A percentile compares a stretch with the other conserved stretches of the same genome.
Evolutionary conservation across 2,113 vertebrate species (phyloP).

Genomic region (Chitala chitala): DNA sequence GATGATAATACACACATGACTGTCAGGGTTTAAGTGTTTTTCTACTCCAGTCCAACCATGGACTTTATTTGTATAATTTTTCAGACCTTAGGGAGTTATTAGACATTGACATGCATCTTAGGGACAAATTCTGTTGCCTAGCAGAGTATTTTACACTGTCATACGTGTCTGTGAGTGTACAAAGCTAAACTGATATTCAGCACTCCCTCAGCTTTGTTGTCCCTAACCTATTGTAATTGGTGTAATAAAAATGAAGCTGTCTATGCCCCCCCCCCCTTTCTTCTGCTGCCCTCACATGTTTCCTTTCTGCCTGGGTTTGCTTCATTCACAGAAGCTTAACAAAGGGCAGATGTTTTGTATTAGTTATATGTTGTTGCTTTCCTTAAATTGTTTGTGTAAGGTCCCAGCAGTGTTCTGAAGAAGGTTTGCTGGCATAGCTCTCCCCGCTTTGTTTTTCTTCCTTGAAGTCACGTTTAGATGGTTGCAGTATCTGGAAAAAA

Average conservation of each 20-base stretch:
- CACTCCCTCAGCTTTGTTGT: too few relatives aligned
- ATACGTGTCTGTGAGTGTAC: too few relatives aligned
- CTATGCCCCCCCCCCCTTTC: background rate
- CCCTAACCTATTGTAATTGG: too few relatives aligned
- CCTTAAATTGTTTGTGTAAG: conserved; percentile 28
- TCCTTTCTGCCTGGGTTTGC: conserved; percentile 22
- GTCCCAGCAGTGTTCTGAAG: background rate
- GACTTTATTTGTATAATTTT: too few relatives aligned
- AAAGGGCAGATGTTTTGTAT: conserved; percentile 40
- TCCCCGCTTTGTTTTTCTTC: background rate
- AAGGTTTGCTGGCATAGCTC: background rate
- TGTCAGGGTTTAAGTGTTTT: too few relatives aligned
- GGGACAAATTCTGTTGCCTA: too few relatives aligned
- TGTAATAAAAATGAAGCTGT: background rate
- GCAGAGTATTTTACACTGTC: too few relatives aligned
- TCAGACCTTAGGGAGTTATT: too few relatives aligned
- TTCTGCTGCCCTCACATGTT: conserved; percentile 11
- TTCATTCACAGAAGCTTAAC: conserved; percentile 14
- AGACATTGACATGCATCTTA: too few relatives aligned
- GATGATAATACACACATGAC: too few relatives aligned
- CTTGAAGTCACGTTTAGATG: conserved; percentile 33
- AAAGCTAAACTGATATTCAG: too few relatives aligned
- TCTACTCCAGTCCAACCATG: too few relatives aligned
- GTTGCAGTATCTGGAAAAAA: conserved; percentile 6
- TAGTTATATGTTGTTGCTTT: conserved; percentile 37